phyloP scores from a whole-genome alignment of 2,113 vertebrate species.

The Apistogramma diplotaenia region DNA sequence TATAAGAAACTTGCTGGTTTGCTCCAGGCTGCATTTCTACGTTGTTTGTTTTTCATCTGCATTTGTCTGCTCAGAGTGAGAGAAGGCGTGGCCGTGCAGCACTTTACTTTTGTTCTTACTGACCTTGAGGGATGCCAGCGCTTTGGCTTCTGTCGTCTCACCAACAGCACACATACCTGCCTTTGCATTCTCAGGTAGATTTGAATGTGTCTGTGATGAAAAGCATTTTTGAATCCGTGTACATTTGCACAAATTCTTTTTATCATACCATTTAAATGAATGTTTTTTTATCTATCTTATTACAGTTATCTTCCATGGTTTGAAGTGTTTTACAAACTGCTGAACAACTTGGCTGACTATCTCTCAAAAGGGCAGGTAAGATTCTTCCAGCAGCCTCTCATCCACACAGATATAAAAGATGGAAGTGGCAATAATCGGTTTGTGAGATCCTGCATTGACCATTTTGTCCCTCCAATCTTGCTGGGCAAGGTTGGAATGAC shows the following conservation, averaged over 20 bases:
- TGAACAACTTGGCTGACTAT: slow-evolving; percentile 86
- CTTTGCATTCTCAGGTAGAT: slow-evolving; percentile 87
- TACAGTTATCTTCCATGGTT: slow-evolving; percentile 89
- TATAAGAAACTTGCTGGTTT: not conserved
- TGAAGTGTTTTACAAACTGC: slow-evolving; percentile 90
- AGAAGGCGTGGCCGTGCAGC: slow-evolving; percentile 79
- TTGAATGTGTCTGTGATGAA: not conserved
- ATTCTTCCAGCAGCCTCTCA: not conserved
- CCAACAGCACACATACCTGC: slow-evolving; percentile 79
- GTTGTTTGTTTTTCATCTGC: not conserved
- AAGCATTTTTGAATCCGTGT: not conserved
- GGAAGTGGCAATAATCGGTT: not conserved
- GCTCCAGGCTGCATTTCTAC: not conserved
- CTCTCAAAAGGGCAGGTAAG: slow-evolving; percentile 84
- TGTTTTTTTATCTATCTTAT: not conserved
- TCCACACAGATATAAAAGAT: accelerated
- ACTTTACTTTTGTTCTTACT: slow-evolving; percentile 90
- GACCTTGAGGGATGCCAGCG: slow-evolving; percentile 86
- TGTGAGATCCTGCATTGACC: not conserved
- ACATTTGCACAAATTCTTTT: not conserved
- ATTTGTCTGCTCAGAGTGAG: slow-evolving; percentile 64
- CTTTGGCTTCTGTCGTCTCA: slow-evolving; percentile 88
- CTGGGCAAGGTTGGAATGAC: not conserved
- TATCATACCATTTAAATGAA: not conserved
- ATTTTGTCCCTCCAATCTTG: not conserved